A percentile compares a stretch with the other conserved stretches of the same genome.
phyloP scores from a whole-genome alignment of 2,888 invertebrate genomes.

The Phyllotreta cruciferae region DNA sequence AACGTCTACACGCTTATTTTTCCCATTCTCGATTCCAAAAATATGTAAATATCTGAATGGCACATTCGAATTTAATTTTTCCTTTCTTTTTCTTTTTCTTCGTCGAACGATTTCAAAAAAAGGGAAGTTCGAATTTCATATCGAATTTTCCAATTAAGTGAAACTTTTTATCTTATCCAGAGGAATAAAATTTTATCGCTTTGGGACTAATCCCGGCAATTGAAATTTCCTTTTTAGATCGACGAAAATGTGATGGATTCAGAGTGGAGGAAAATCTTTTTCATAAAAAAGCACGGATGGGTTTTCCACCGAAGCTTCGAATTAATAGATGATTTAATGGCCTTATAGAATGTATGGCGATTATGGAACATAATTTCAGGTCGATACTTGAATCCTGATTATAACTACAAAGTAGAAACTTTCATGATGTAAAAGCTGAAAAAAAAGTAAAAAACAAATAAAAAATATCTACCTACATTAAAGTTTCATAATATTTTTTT shows the following conservation, averaged over 20 bases:
- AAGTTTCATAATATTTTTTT: too few species aligned
- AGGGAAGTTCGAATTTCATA: conserved; percentile 27
- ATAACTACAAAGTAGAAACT: too few species aligned
- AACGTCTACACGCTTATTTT: conserved; percentile 8
- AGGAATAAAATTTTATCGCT: conserved; percentile 29
- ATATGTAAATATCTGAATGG: conserved; percentile 15
- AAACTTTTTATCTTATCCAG: conserved; percentile 27
- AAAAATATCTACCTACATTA: too few species aligned
- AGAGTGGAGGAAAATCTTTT: conserved; percentile 11
- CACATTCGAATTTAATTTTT: conserved; percentile 15
- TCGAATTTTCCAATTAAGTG: conserved; percentile 30
- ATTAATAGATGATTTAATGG: conserved; percentile 12
- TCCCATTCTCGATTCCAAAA: conserved; percentile 6
- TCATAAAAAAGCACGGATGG: conserved; percentile 7
- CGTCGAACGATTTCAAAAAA: conserved; percentile 2
- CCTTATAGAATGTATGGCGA: not conserved
- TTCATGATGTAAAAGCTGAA: too few species aligned
- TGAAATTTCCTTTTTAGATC: conserved; percentile 27
- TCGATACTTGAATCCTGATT: too few species aligned
- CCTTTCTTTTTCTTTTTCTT: conserved; percentile 5
- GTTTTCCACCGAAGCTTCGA: conserved; percentile 5
- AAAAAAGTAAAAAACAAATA: too few species aligned
- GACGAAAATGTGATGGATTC: conserved; percentile 28
- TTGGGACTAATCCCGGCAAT: conserved; percentile 25
- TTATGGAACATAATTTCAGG: not conserved